Evolutionary conservation across 2,113 vertebrate genomes (phyloP), one percentile per base, ranked within the genome.

Genomic region (Pseudorectes ferrugineus): DNA sequence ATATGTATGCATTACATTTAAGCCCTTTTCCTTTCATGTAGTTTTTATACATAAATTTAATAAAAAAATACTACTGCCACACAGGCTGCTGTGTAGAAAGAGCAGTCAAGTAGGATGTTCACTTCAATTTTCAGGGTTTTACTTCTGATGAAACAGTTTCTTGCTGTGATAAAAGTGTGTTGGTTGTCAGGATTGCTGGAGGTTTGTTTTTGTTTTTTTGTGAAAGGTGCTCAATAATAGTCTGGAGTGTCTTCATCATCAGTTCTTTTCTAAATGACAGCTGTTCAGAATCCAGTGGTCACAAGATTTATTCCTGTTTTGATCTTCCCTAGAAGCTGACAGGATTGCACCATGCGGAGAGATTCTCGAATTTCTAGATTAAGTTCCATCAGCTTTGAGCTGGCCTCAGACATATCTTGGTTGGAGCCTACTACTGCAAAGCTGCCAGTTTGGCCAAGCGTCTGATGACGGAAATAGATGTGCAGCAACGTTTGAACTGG

Each of bases 391-490:
- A 99, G 97, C 95, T 99, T 99, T 66, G 97, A 97, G 97, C 97
- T 99, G 74, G 99, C 99, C 97, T 99, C 98, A 26, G 99, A 99
- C 98, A 98, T 98, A 85, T 99, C 99, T 89, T 99, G 98, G 97
- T 99, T 99, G 70, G 98, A 99, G 71, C 99, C 99, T 40, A 99
- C 98, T 31, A 99, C 98, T 0, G 99, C 99, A 42, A 99, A 95
- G 97, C 99, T 99, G 59, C 99, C 99, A 4, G 99, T 99, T 83
- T 99, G 99, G 83, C 99, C 99, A 94, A 99, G 97, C 0, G 99
- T 99, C 98, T 99, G 99, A 97, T 99, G 99, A 43, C 99, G 99
- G 97, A 99, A 99, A 97, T 99, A 99, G 87, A 99, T 99, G 96
- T 99, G 99, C 96, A 99, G 96, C 68, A 99, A 94, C 0, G 99